Percentiles rank a stretch among this genome's conserved stretches.
Conservation (phyloP, 2,113 vertebrate genomes). For the Gallinago undulata region DNA sequence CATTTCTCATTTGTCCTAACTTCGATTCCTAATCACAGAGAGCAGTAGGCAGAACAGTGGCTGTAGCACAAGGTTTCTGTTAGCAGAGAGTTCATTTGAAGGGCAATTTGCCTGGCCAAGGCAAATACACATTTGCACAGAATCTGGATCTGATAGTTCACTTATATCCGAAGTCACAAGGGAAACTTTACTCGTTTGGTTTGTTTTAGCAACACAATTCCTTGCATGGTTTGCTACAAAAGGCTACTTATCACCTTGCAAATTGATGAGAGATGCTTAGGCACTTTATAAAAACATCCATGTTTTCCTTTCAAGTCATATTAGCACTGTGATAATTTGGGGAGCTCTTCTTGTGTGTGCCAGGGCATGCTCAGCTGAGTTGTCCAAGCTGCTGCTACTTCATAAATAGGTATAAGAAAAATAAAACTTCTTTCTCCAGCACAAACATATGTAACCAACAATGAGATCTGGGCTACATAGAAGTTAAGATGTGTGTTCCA, state of each 20-base stretch:
- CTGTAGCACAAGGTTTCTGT: not conserved
- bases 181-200: not conserved
- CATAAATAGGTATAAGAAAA: not conserved
- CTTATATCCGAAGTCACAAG: not conserved
- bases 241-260: not conserved
- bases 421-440: not conserved
- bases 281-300: not conserved
- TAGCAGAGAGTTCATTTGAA: conserved; percentile 4
- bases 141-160: not conserved
- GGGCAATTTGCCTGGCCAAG: not conserved
- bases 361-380: not conserved
- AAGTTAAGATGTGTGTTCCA: not conserved
- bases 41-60: not conserved
- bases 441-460: not conserved
- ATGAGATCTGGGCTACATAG: not conserved
- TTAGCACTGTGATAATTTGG: not conserved
- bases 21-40: not conserved
- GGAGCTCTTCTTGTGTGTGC: not conserved
- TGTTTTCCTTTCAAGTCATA: not conserved
- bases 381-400: not conserved
- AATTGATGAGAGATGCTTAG: not conserved
- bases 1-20: conserved; percentile 2
- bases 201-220: not conserved
- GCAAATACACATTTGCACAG: not conserved
- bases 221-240: not conserved